Evolutionary conservation across 2,888 invertebrate genomes (phyloP).

Genomic region (Graphium colonna): DNA sequence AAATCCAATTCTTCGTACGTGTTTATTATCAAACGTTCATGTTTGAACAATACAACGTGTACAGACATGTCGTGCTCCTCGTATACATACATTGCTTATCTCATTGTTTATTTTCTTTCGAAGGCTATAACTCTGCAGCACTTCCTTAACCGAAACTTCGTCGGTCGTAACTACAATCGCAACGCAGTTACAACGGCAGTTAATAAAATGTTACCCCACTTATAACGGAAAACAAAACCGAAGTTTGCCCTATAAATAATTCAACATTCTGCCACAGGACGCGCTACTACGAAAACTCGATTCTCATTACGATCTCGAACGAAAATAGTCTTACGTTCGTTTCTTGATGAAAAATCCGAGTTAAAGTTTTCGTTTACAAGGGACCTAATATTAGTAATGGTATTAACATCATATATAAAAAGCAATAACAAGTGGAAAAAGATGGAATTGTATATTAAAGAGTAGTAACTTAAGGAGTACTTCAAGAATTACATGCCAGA

Average conservation of each 20-base stretch:
- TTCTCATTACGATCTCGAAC: neutral
- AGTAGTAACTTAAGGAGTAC: no score
- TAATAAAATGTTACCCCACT: conserved; percentile 46
- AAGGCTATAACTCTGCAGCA: conserved; percentile 6
- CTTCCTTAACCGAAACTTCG: conserved; percentile 14
- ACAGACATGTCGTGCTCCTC: neutral
- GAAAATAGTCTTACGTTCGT: no score
- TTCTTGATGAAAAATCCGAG: no score
- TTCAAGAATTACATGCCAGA: no score
- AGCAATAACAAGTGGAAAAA: no score
- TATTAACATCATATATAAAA: no score
- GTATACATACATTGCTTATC: neutral
- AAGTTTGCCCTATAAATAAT: conserved; percentile 65
- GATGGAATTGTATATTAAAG: neutral
- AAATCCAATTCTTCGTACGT: no score
- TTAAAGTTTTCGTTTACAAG: no score
- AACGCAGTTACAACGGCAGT: conserved; percentile 33
- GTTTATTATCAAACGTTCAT: no score
- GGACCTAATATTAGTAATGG: no score
- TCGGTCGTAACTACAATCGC: conserved; percentile 19
- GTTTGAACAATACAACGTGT: neutral
- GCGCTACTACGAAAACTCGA: conserved; percentile 11
- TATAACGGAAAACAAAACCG: conserved; percentile 61
- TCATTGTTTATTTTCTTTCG: conserved; percentile 14
- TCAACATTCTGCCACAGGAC: conserved; percentile 32